Evolutionary conservation across 1,140 invertebrate species (phyloP).

Genomic region (Aleiodes sp.): DNA sequence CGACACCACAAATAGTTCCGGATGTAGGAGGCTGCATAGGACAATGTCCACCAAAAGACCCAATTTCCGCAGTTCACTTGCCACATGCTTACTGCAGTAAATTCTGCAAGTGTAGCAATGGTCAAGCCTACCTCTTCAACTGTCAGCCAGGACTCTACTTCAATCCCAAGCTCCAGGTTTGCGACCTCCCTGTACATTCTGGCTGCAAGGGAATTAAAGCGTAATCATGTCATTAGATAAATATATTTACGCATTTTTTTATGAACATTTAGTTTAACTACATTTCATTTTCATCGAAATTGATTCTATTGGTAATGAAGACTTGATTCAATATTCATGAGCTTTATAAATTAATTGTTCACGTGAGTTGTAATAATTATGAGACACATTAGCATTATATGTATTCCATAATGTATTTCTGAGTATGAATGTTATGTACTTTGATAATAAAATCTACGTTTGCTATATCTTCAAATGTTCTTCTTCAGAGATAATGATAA

Average conservation of each 20-base stretch:
- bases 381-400: too few relatives aligned
- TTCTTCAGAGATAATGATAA: too few relatives aligned
- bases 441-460: too few relatives aligned
- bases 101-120: constrained; percentile 52
- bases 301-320: too few relatives aligned
- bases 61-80: constrained; percentile 26
- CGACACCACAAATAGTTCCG: background rate
- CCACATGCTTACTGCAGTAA: constrained; percentile 45
- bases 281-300: too few relatives aligned
- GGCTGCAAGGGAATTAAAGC: background rate
- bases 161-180: constrained; percentile 61
- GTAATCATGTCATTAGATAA: constrained; percentile 37
- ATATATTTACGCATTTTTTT: background rate
- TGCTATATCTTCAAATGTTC: too few relatives aligned
- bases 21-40: constrained; percentile 8
- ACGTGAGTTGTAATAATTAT: too few relatives aligned
- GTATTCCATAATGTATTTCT: too few relatives aligned
- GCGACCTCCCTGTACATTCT: constrained; percentile 44
- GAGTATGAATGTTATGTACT: too few relatives aligned
- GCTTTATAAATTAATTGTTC: too few relatives aligned
- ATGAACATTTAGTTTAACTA: too few relatives aligned
- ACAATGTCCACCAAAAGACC: constrained; percentile 20
- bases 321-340: too few relatives aligned
- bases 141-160: constrained; percentile 60
- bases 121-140: constrained; percentile 33